Evolutionary conservation across 2,888 invertebrate genomes (phyloP), one percentile per base, ranked within the genome.

Genomic region (Halocaridina rubra): DNA sequence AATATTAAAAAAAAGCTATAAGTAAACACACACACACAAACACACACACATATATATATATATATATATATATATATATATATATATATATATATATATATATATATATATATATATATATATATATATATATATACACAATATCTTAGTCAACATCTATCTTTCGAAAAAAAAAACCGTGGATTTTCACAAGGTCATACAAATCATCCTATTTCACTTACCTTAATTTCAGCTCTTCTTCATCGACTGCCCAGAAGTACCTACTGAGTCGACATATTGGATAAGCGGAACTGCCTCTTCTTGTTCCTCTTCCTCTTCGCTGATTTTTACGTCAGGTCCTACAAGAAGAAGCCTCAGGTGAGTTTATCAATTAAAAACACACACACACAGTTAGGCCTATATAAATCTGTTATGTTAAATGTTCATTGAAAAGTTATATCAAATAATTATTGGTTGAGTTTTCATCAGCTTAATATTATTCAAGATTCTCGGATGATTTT

Each of bases 231-330:
- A 82, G 82, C 22, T 82, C 57, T 69, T 39, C 4, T 71, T 82
- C 32, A 64, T 77, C 27, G 82, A 82, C 13, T 82, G 82, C 30
- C 16, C 4, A 16, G 77, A 76, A 7, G 71, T 71, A 16, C 69
- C 77, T 0, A 29, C 82, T 4, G 32, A 32, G n/a, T 29, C 71
- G 10, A 24, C 71, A 19, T n/a, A 59, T 1, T 82, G 82, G 82
- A 27, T 71, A 10, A 30, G 57, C 30, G 33, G 30, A 4, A 46
- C 59, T 16, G 69, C 82, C 13, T n/a, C n/a, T 29, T 77, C 33
- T 39, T 82, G 27, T 82, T 82, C 82, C 77, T 82, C 30, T 24
- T 67, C 32, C 82, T 82, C 57, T 82, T 82, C 82, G 53, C 59
- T 0, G 77, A 82, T 29, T 82, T 82, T 77, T 82, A 82, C 77